Conservation (phyloP, 2,797 vertebrate genomes). For the Gymnocypris eckloni region DNA sequence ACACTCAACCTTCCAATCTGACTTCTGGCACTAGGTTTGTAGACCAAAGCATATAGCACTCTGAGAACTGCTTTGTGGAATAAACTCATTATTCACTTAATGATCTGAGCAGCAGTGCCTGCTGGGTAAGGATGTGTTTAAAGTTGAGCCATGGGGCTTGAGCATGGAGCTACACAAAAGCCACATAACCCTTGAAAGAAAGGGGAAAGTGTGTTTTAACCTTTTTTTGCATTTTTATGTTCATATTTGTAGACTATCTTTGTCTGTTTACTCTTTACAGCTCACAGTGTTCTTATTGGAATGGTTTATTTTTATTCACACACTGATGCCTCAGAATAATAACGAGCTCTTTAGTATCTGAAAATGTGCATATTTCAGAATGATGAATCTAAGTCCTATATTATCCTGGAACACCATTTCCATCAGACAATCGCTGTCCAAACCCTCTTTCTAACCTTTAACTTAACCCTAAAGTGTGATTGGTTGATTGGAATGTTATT, state of each 20-base stretch:
- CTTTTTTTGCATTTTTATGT: neutral
- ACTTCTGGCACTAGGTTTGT: constrained; percentile 29
- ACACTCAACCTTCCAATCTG: constrained; percentile 39
- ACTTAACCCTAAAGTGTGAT: constrained; percentile 11
- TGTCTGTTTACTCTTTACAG: neutral
- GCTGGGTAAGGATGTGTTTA: constrained; percentile 43
- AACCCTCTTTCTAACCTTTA: constrained; percentile 2
- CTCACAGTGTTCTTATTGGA: neutral
- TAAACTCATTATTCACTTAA: constrained; percentile 83
- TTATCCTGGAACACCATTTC: neutral
- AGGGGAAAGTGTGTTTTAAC: neutral
- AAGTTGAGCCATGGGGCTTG: constrained; percentile 70
- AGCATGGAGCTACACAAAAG: constrained; percentile 60
- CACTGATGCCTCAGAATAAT: neutral
- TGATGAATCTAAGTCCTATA: neutral
- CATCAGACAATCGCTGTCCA: neutral
- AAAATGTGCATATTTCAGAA: neutral
- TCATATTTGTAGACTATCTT: neutral
- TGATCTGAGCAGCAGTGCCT: constrained; percentile 75
- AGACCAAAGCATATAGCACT: constrained; percentile 60
- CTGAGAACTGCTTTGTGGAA: constrained; percentile 65
- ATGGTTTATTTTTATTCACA: neutral
- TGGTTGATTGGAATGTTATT: constrained; percentile 20
- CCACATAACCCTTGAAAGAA: neutral
- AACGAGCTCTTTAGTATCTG: neutral